Evolutionary conservation across 2,888 invertebrate genomes (phyloP).

Genomic region (Elysia crispata): DNA sequence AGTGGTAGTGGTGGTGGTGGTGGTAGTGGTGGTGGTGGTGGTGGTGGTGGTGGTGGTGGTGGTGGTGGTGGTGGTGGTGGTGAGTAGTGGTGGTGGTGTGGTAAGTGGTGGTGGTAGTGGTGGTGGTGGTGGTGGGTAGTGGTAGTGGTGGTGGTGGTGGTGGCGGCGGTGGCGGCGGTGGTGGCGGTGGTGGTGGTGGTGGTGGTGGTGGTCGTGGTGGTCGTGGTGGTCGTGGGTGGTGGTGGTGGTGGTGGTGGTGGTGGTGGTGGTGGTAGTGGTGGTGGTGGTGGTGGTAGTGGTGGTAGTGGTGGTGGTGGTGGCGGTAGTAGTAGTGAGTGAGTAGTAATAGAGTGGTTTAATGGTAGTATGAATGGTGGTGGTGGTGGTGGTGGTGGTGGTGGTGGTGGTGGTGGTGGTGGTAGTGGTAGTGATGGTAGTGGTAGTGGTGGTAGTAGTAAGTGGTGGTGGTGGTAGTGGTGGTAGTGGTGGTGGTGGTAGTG

Average conservation of each 20-base stretch:
- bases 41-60: background rate
- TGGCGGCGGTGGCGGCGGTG: background rate
- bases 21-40: background rate
- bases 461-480: background rate
- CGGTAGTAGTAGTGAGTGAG: no score
- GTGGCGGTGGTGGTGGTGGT: background rate
- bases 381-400: background rate
- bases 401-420: background rate
- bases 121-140: no score
- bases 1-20: background rate
- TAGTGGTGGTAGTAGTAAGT: no score
- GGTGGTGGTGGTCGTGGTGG: background rate
- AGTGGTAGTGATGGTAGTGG: background rate
- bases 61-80: background rate
- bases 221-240: background rate
- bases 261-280: background rate
- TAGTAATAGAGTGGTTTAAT: no score
- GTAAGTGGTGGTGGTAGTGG: no score
- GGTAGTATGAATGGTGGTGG: no score
- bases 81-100: no score
- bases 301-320: background rate
- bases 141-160: background rate
- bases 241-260: background rate
- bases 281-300: background rate
- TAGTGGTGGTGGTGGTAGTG: constrained; percentile 3